Base-by-base conservation (phyloP, 2,888 invertebrate genomes). In the Thymelicus acteon region DNA sequence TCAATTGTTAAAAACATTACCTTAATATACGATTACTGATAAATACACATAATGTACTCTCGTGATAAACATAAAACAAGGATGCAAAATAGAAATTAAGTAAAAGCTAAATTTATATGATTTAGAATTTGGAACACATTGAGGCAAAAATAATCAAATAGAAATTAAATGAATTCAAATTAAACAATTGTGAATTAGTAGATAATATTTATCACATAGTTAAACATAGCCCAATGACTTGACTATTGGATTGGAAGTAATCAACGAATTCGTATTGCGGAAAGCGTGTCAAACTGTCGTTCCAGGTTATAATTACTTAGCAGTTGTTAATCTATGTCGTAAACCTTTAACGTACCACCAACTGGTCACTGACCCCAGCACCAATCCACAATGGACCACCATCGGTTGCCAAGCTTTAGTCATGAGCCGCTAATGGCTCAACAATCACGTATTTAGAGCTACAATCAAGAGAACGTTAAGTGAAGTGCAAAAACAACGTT, bases 401-500 rank as follows among this genome's bases (percentile, higher is more conserved):
- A 8, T 10, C 0, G 12, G 44, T 8, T 44, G 10, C 44, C 8
- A 12, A 44, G 12, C 44, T 8, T 4, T 12, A 4, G 44, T 44
- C 44, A 12, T 12, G 8, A 44, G 44, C 44, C 44, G 58, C 39
- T 37, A 58, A 58, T 58, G 37, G 58, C 39, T 39, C 31, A 37
- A 39, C 13, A 57, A 57, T 57, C 57, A 57, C 57, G 31, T 57
- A 57, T 57, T 57, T 37, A 57, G 31, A 24, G 12, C 57, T 31
- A 49, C 48, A 49, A 63, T 63, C 37, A 52, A 40, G 39, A 19
- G 10, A 60, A 60, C 37, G 39, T 10, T n/a, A 37, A 52, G 12
- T 52, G 19, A 19, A 47, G 40, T 24, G 39, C 63, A 52, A 64
- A 64, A 64, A 64, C 52, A 52, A 39, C 63, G 40, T 64, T 64